Percentiles rank a stretch among this genome's conserved stretches.
phyloP scores from a whole-genome alignment of 2,888 invertebrate genomes.

The Diaperis boleti region DNA sequence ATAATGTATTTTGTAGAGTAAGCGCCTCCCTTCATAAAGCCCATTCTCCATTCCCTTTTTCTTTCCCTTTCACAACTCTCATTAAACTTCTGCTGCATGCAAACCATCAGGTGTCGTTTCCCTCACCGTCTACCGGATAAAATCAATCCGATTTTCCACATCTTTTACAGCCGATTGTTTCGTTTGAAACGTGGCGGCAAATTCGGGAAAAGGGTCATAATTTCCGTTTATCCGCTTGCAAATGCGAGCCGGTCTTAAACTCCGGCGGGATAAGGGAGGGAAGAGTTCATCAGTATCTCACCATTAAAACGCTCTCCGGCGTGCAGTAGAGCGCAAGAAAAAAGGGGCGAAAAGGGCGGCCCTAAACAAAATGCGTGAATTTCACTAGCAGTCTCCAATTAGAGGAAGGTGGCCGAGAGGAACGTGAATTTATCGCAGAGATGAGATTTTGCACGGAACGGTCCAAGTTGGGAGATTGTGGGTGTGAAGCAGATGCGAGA shows the following conservation, averaged over 20 bases:
- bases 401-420: slow-evolving; percentile 49
- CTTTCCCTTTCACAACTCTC: slow-evolving; percentile 47
- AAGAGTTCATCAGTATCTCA: slow-evolving; percentile 52
- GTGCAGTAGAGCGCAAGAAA: slow-evolving; percentile 50
- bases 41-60: slow-evolving; percentile 52
- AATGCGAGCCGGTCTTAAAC: slow-evolving; percentile 46
- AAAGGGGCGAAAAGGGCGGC: slow-evolving; percentile 44
- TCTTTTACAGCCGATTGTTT: background rate
- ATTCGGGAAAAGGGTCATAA: slow-evolving; percentile 36
- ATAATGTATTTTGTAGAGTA: slow-evolving; percentile 42
- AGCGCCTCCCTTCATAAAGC: slow-evolving; percentile 48
- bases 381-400: slow-evolving; percentile 52
- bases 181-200: slow-evolving; percentile 20
- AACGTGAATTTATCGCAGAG: slow-evolving; percentile 54
- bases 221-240: slow-evolving; percentile 45
- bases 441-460: slow-evolving; percentile 52
- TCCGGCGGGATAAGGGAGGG: slow-evolving; percentile 44
- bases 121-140: background rate
- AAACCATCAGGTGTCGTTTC: slow-evolving; percentile 36
- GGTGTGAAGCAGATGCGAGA: no score
- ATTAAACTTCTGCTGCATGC: slow-evolving; percentile 37
- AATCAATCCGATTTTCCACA: background rate
- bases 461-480: no score
- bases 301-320: slow-evolving; percentile 51
- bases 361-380: slow-evolving; percentile 52